Evolutionary conservation across 2,797 vertebrate species (phyloP).

Genomic region (Sebastes baramenuke): DNA sequence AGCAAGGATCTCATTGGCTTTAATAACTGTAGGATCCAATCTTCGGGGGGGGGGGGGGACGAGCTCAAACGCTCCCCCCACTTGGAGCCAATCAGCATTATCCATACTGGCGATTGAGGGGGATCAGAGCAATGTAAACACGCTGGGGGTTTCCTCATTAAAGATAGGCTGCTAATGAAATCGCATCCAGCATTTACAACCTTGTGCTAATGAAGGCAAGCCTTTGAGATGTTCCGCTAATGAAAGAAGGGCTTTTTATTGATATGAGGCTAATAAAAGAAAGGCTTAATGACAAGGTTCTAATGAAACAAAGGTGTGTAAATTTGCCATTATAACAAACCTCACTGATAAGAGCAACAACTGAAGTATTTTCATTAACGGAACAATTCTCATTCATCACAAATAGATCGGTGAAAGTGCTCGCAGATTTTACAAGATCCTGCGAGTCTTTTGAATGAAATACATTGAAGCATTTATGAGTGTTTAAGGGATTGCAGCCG

Average conservation of each 20-base stretch:
- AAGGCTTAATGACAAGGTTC: slow-evolving; percentile 67
- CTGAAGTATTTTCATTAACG: slow-evolving; percentile 30
- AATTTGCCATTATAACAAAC: slow-evolving; percentile 46
- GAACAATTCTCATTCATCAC: slow-evolving; percentile 26
- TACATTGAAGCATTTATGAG: slow-evolving; percentile 64
- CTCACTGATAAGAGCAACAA: background rate
- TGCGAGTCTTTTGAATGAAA: slow-evolving; percentile 54
- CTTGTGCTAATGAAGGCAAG: slow-evolving; percentile 70
- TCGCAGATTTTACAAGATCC: slow-evolving; percentile 52
- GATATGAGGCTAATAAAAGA: slow-evolving; percentile 67
- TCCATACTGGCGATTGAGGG: slow-evolving; percentile 40
- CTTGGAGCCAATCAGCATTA: slow-evolving; percentile 63
- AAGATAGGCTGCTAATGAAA: slow-evolving; percentile 70
- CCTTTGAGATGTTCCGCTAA: slow-evolving; percentile 67
- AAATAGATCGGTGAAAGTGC: slow-evolving; percentile 25
- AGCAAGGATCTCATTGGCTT: slow-evolving; percentile 47
- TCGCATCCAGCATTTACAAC: slow-evolving; percentile 64
- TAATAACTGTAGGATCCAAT: slow-evolving; percentile 60
- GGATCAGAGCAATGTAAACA: slow-evolving; percentile 67
- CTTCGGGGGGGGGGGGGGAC: slow-evolving; percentile 35
- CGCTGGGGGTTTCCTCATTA: slow-evolving; percentile 71
- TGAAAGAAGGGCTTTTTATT: slow-evolving; percentile 56
- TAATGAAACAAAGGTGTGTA: slow-evolving; percentile 69
- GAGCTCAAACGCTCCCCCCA: slow-evolving; percentile 26
- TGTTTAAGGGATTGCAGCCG: slow-evolving; percentile 41